Conservation (phyloP, 2,113 vertebrate species). For the Poecile atricapillus region DNA sequence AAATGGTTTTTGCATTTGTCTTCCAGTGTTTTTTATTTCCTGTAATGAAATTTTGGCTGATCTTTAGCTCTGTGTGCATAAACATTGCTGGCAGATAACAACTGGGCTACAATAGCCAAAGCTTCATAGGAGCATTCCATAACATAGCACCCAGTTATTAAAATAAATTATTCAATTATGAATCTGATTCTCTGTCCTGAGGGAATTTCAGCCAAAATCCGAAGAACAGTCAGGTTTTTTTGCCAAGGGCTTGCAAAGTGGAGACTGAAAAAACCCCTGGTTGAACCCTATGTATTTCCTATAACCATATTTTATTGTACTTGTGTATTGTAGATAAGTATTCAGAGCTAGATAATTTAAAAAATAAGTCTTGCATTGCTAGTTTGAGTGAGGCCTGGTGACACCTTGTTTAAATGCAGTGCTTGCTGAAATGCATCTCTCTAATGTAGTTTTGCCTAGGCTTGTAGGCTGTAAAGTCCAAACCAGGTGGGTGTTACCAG, state of each 20-base stretch:
- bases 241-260: not conserved
- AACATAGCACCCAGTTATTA: not conserved
- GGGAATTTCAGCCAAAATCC: not conserved
- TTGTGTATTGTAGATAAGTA: not conserved
- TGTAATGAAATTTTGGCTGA: constrained; percentile 31
- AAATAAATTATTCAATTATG: not conserved
- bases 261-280: not conserved
- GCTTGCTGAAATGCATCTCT: not conserved
- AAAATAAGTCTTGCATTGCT: not conserved
- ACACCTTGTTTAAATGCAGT: not conserved
- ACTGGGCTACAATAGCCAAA: not conserved
- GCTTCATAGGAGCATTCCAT: not conserved
- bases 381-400: not conserved
- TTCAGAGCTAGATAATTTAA: not conserved
- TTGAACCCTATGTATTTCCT: not conserved
- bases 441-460: not conserved
- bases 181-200: not conserved
- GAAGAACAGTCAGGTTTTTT: not conserved
- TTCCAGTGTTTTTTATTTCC: constrained; percentile 22
- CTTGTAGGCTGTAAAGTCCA: not conserved
- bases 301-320: not conserved
- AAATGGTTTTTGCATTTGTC: constrained; percentile 9
- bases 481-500: not conserved
- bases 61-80: not conserved
- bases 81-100: not conserved